phyloP scores from a whole-genome alignment of 1,140 invertebrate species.

The Apocrypta bakeri region DNA sequence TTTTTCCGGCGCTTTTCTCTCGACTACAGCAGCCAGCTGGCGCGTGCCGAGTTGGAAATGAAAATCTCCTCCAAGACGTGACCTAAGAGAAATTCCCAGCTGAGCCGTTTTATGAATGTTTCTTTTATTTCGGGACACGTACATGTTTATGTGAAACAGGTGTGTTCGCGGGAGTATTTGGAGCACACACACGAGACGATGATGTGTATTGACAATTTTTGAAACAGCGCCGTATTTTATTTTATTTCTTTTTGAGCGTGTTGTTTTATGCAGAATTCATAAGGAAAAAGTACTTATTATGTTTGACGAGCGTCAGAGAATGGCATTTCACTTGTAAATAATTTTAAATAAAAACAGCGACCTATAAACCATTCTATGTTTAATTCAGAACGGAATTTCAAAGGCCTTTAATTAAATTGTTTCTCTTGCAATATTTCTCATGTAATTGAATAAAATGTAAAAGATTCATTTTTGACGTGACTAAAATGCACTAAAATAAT shows the following conservation, averaged over 20 bases:
- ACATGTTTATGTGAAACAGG: background rate
- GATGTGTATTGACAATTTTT: background rate
- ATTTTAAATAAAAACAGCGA: background rate
- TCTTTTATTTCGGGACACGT: background rate
- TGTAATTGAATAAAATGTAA: too few relatives aligned
- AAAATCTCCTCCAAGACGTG: constrained; percentile 28
- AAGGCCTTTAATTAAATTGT: background rate
- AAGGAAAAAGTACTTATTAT: too few relatives aligned
- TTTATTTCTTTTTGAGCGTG: too few relatives aligned
- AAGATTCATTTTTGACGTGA: too few relatives aligned
- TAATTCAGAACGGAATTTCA: background rate
- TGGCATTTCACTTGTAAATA: background rate
- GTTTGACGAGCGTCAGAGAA: too few relatives aligned
- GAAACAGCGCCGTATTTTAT: background rate
- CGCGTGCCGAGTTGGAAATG: constrained; percentile 10
- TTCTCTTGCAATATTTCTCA: background rate
- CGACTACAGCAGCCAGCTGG: background rate
- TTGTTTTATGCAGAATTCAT: too few relatives aligned
- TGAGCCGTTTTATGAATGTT: background rate
- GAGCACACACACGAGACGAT: too few relatives aligned
- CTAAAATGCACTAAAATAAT: too few relatives aligned
- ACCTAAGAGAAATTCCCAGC: background rate
- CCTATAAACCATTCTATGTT: too few relatives aligned
- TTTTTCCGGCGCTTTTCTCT: background rate
- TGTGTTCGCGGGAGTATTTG: too few relatives aligned